phyloP scores from a whole-genome alignment of 2,888 invertebrate species.

The Drosophila picticornis region DNA sequence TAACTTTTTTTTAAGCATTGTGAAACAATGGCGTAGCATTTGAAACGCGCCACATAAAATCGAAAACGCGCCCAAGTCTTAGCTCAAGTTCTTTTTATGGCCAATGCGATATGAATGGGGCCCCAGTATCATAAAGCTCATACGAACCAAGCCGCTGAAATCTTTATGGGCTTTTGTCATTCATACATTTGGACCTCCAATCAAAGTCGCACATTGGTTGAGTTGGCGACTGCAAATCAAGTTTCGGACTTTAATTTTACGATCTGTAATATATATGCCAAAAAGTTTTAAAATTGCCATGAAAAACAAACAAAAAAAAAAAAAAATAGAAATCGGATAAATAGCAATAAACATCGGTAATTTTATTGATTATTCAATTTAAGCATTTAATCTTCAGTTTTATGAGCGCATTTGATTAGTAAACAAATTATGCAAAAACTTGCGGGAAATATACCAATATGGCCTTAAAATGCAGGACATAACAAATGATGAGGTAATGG shows the following conservation, averaged over 20 bases:
- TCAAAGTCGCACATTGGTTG: slow-evolving; percentile 48
- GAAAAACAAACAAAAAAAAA: slow-evolving; percentile 11
- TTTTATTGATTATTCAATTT: slow-evolving; percentile 69
- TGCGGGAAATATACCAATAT: neutral
- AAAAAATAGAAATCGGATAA: slow-evolving; percentile 7
- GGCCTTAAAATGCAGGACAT: slow-evolving; percentile 17
- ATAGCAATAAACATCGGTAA: slow-evolving; percentile 24
- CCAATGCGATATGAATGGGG: neutral
- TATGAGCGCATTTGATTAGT: slow-evolving; percentile 67
- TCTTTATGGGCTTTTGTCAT: slow-evolving; percentile 64
- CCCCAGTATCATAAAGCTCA: slow-evolving; percentile 39
- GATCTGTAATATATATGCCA: slow-evolving; percentile 67
- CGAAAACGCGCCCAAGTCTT: slow-evolving; percentile 13
- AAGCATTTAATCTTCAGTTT: slow-evolving; percentile 70
- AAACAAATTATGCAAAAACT: slow-evolving; percentile 52
- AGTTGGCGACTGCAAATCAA: slow-evolving; percentile 62
- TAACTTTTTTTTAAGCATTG: slow-evolving; percentile 48
- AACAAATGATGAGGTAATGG: slow-evolving; percentile 13
- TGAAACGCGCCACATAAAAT: slow-evolving; percentile 58
- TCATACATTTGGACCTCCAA: slow-evolving; percentile 27
- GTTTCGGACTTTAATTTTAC: slow-evolving; percentile 60
- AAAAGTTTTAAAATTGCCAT: slow-evolving; percentile 58
- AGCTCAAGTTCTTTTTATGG: slow-evolving; percentile 41
- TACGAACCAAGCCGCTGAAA: slow-evolving; percentile 59
- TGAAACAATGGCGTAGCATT: slow-evolving; percentile 66